A percentile compares a stretch with the other conserved stretches of the same genome.
These are phyloP conservation scores for Glossophaga mutica DNA, from an alignment of 2,797 vertebrate species.

Conservation along the genomic window DNA sequence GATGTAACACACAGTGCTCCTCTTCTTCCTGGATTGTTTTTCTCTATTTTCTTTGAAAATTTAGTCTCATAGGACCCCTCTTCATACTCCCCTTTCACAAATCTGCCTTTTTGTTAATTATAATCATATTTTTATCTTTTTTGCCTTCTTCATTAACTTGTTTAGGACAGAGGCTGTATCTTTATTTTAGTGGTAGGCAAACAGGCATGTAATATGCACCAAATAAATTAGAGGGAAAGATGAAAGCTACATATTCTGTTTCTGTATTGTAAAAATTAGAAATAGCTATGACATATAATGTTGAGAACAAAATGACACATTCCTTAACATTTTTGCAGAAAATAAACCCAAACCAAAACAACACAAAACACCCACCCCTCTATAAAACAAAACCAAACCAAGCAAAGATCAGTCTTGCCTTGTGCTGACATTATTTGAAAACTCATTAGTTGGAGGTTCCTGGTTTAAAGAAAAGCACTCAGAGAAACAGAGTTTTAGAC, in stretches of 20 bases:
- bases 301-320: neutral
- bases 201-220: neutral
- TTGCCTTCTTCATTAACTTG: neutral
- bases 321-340: neutral
- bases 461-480: neutral
- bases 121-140: neutral
- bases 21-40: neutral
- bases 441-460: neutral
- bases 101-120: neutral
- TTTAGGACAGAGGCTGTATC: neutral
- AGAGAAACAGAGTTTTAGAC: neutral
- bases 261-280: neutral
- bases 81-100: neutral
- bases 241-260: neutral
- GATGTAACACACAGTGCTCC: neutral
- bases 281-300: neutral
- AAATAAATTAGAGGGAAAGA: neutral
- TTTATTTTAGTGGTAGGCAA: constrained; percentile 7
- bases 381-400: neutral
- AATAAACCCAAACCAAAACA: neutral
- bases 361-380: neutral
- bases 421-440: neutral
- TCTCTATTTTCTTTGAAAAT: neutral
- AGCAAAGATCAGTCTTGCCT: neutral
- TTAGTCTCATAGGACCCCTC: neutral